phyloP scores from a whole-genome alignment of 1,140 invertebrate genomes.

The Ceratina australensis region DNA sequence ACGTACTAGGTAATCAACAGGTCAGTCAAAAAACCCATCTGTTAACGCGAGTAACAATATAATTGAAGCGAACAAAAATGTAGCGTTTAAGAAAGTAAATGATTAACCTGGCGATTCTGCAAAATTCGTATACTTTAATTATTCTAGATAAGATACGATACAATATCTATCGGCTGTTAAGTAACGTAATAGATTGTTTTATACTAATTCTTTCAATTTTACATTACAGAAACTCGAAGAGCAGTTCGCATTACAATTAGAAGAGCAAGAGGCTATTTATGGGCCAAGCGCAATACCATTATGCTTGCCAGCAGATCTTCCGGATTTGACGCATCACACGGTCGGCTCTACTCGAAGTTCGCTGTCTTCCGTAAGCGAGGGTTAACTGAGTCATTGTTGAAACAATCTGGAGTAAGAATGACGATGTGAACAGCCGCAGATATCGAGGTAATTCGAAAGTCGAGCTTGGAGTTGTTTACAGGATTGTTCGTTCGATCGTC shows the following conservation, averaged over 20 bases:
- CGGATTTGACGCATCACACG: slow-evolving; percentile 80
- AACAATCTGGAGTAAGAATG: no score
- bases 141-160: not conserved
- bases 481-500: not conserved
- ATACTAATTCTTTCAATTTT: not conserved
- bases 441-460: slow-evolving; percentile 10
- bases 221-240: slow-evolving; percentile 89
- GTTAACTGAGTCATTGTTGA: slow-evolving; percentile 67
- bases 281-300: slow-evolving; percentile 80
- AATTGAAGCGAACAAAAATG: slow-evolving; percentile 8
- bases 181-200: not conserved
- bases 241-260: slow-evolving; percentile 89
- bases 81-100: not conserved
- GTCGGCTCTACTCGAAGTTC: slow-evolving; percentile 85
- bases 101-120: not conserved
- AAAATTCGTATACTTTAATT: not conserved
- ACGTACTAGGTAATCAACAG: slow-evolving; percentile 53
- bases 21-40: slow-evolving; percentile 55
- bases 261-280: slow-evolving; percentile 91
- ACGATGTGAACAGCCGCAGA: not conserved
- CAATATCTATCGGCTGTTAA: not conserved
- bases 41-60: slow-evolving; percentile 33
- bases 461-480: not conserved
- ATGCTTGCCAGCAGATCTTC: slow-evolving; percentile 83
- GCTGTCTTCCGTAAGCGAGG: slow-evolving; percentile 84